phyloP scores from a whole-genome alignment of 2,113 vertebrate genomes.

The Muntiacus muntjak region DNA sequence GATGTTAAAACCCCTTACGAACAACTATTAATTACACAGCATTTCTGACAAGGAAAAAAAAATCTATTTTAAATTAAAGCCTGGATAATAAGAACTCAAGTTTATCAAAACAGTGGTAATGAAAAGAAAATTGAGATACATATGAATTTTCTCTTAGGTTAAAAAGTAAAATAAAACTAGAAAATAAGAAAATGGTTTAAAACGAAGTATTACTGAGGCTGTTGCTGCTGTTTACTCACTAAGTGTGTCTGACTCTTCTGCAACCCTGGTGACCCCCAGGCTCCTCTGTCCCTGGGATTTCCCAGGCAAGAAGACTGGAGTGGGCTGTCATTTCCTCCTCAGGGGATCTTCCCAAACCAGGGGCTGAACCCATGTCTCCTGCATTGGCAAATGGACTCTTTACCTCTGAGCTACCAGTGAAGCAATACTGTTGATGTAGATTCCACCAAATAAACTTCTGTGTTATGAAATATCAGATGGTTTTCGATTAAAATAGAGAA shows the following conservation, averaged over 20 bases:
- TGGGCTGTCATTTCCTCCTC: background rate
- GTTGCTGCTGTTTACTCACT: background rate
- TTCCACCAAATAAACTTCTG: background rate
- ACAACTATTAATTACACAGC: background rate
- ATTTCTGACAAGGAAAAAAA: background rate
- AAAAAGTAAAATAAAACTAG: constrained; percentile 12
- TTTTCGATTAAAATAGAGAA: constrained; percentile 8
- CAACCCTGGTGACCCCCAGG: background rate
- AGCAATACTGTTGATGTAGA: background rate
- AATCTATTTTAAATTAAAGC: constrained; percentile 27
- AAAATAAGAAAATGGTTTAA: background rate
- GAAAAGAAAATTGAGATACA: background rate
- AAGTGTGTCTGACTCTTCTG: background rate
- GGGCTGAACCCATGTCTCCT: background rate
- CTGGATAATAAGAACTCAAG: background rate
- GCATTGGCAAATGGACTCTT: background rate
- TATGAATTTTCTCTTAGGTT: background rate
- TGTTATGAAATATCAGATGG: background rate
- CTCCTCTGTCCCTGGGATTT: background rate
- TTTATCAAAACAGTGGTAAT: background rate
- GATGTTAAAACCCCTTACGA: background rate
- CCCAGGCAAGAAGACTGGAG: background rate
- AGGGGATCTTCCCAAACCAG: background rate
- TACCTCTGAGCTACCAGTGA: background rate
- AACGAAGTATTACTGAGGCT: background rate